Evolutionary conservation across 2,888 invertebrate genomes (phyloP).

Genomic region (Netelia virgata): DNA sequence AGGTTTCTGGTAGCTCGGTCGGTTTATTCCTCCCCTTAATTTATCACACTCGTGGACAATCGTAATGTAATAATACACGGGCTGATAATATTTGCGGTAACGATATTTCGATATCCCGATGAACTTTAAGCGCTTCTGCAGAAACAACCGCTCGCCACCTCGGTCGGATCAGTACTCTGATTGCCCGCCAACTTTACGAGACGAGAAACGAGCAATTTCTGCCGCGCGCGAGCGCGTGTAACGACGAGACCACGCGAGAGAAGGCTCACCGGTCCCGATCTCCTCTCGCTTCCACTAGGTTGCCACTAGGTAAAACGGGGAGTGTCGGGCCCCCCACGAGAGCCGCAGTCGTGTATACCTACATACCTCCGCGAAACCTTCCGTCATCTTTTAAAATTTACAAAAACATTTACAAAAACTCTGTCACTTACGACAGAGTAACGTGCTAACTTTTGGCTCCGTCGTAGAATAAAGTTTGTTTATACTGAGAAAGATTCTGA

Average conservation of each 20-base stretch:
- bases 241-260: constrained; percentile 24
- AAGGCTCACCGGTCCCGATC: constrained; percentile 54
- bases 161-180: constrained; percentile 72
- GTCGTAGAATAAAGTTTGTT: too few species aligned
- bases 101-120: neutral
- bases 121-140: constrained; percentile 47
- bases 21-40: neutral
- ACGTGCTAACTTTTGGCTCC: too few species aligned
- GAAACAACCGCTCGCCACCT: constrained; percentile 69
- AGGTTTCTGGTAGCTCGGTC: neutral
- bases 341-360: constrained; percentile 34
- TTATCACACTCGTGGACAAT: neutral
- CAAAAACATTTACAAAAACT: too few species aligned
- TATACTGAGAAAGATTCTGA: too few species aligned
- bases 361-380: too few species aligned
- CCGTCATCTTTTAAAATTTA: too few species aligned
- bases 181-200: constrained; percentile 69
- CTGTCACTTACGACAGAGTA: too few species aligned
- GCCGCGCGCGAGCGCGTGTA: constrained; percentile 67
- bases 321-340: constrained; percentile 68
- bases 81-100: too few species aligned
- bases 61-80: neutral
- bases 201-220: constrained; percentile 73
- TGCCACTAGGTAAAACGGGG: constrained; percentile 67
- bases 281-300: constrained; percentile 53